A percentile compares a stretch with the other conserved stretches of the same genome.
These are phyloP conservation scores for Heliconius hewitsoni DNA, from an alignment of 1,140 invertebrate species.

Conservation along the genomic window DNA sequence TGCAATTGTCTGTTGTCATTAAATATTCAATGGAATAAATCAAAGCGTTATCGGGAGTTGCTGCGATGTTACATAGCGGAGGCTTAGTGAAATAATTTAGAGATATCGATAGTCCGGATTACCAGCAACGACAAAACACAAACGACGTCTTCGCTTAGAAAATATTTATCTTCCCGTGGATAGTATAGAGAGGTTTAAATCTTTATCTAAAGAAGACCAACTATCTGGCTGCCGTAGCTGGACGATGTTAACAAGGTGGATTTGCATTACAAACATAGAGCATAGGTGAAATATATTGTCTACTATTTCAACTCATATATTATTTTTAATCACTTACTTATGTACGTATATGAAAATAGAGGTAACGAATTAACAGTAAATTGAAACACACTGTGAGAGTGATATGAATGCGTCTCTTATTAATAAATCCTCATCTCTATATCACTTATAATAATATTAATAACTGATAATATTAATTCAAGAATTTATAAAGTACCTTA, in stretches of 20 bases:
- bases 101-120: constrained; percentile 68
- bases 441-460: too few relatives aligned
- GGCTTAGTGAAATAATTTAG: constrained; percentile 72
- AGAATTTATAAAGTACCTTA: too few relatives aligned
- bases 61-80: constrained; percentile 66
- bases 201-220: constrained; percentile 33
- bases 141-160: constrained; percentile 44
- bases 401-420: too few relatives aligned
- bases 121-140: constrained; percentile 54
- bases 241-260: constrained; percentile 29
- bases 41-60: constrained; percentile 70
- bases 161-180: constrained; percentile 45
- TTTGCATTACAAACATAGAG: constrained; percentile 37
- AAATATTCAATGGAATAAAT: constrained; percentile 78
- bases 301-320: background rate
- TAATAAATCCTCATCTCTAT: too few relatives aligned
- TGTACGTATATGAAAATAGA: too few relatives aligned
- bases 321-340: too few relatives aligned
- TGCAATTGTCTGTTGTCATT: constrained; percentile 77
- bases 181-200: constrained; percentile 41
- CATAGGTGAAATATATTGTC: background rate
- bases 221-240: constrained; percentile 14
- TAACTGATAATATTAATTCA: too few relatives aligned
- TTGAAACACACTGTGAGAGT: too few relatives aligned
- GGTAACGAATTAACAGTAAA: too few relatives aligned